Evolutionary conservation across 1,140 invertebrate genomes (phyloP).

Genomic region (Hyphantria cunea): DNA sequence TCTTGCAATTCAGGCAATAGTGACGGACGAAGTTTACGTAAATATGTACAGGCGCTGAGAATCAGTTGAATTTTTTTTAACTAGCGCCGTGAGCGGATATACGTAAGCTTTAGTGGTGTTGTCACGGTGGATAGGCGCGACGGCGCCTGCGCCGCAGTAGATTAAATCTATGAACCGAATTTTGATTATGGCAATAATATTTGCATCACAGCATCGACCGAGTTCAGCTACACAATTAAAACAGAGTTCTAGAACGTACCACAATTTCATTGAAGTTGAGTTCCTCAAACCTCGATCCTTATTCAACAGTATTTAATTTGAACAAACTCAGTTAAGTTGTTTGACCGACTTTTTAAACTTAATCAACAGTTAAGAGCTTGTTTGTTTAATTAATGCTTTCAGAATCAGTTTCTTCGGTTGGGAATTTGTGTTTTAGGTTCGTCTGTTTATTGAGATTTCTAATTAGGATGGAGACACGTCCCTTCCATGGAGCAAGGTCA

Average conservation of each 20-base stretch:
- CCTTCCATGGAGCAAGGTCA: too few relatives aligned
- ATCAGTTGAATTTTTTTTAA: too few relatives aligned
- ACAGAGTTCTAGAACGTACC: background rate
- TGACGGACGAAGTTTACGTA: too few relatives aligned
- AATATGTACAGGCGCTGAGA: too few relatives aligned
- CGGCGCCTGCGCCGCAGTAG: too few relatives aligned
- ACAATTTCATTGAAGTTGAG: background rate
- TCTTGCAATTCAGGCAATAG: too few relatives aligned
- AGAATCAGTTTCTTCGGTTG: constrained; percentile 3
- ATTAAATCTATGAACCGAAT: too few relatives aligned
- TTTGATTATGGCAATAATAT: too few relatives aligned
- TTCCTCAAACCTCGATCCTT: constrained; percentile 9
- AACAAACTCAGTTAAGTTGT: constrained; percentile 24
- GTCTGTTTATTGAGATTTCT: background rate
- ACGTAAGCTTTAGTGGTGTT: too few relatives aligned
- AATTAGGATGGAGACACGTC: background rate
- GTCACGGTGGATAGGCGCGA: too few relatives aligned
- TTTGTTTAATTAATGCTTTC: constrained; percentile 26
- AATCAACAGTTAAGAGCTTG: constrained; percentile 18
- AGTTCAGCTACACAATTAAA: background rate
- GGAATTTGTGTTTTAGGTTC: background rate
- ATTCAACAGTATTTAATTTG: constrained; percentile 15
- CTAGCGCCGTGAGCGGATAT: too few relatives aligned
- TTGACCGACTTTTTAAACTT: constrained; percentile 25
- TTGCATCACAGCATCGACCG: background rate